phyloP scores from a whole-genome alignment of 2,888 invertebrate species.

The Nemapogon koenigi region DNA sequence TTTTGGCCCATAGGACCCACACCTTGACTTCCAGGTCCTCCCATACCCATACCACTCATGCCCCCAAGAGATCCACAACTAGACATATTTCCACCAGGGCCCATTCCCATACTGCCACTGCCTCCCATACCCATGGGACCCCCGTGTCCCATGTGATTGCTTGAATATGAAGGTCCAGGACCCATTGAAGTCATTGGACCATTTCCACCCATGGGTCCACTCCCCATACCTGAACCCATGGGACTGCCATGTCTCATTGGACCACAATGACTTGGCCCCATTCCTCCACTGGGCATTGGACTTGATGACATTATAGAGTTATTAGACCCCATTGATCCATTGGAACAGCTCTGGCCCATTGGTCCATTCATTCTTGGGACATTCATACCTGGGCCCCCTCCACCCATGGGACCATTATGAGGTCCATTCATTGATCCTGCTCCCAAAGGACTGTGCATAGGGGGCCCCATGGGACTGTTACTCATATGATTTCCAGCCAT shows the following conservation, averaged over 20 bases:
- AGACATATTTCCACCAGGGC: slow-evolving; percentile 56
- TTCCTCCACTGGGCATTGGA: slow-evolving; percentile 55
- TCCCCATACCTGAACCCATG: slow-evolving; percentile 62
- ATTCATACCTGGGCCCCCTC: slow-evolving; percentile 67
- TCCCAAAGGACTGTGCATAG: slow-evolving; percentile 75
- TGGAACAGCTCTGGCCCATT: slow-evolving; percentile 61
- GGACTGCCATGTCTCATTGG: slow-evolving; percentile 62
- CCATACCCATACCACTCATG: slow-evolving; percentile 62
- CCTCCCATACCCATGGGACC: slow-evolving; percentile 61
- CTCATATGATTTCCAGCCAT: slow-evolving; percentile 70
- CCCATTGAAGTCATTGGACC: slow-evolving; percentile 58
- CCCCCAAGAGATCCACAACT: slow-evolving; percentile 56
- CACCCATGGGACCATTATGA: slow-evolving; percentile 64
- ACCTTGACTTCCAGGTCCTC: slow-evolving; percentile 57
- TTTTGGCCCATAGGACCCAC: slow-evolving; percentile 66
- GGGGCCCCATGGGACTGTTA: slow-evolving; percentile 78
- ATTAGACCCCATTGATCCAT: slow-evolving; percentile 63
- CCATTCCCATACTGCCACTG: slow-evolving; percentile 53
- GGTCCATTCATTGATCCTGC: slow-evolving; percentile 63
- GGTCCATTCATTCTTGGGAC: slow-evolving; percentile 63
- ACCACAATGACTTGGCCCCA: slow-evolving; percentile 60
- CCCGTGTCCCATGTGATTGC: slow-evolving; percentile 58
- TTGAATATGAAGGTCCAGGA: slow-evolving; percentile 52
- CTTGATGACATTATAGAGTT: slow-evolving; percentile 64
- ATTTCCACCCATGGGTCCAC: slow-evolving; percentile 64